Evolutionary conservation across 2,113 vertebrate species (phyloP).

Genomic region (Lethenteron camtschaticum): DNA sequence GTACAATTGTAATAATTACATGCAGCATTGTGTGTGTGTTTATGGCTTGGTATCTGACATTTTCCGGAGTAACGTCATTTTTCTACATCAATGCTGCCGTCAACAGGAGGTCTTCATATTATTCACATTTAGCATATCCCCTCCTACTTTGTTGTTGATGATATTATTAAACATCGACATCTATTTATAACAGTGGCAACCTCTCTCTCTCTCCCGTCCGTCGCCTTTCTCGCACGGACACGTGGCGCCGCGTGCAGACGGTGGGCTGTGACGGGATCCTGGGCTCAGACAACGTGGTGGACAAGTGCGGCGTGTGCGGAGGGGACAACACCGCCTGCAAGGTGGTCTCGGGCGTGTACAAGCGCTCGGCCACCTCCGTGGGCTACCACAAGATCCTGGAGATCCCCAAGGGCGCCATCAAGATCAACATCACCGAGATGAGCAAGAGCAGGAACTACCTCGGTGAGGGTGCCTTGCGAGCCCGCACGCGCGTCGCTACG

Average conservation of each 20-base stretch:
- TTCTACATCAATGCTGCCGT: too few relatives aligned
- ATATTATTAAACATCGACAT: too few relatives aligned
- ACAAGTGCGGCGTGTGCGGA: slow-evolving; percentile 15
- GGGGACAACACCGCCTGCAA: slow-evolving; percentile 16
- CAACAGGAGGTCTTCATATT: too few relatives aligned
- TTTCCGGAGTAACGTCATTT: too few relatives aligned
- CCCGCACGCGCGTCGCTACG: too few relatives aligned
- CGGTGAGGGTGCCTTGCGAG: slow-evolving; percentile 14
- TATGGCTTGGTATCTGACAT: too few relatives aligned
- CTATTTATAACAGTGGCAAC: too few relatives aligned
- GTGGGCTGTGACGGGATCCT: slow-evolving; percentile 10
- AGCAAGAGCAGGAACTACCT: slow-evolving; percentile 30
- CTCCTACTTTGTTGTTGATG: too few relatives aligned
- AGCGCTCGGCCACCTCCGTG: slow-evolving; percentile 18
- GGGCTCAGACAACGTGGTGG: slow-evolving; percentile 9
- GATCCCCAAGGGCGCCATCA: slow-evolving; percentile 24
- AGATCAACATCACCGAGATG: slow-evolving; percentile 24
- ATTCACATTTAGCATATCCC: too few relatives aligned
- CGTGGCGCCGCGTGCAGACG: slow-evolving; percentile 9
- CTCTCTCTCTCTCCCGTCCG: neutral
- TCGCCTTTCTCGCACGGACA: neutral
- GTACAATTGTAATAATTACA: too few relatives aligned
- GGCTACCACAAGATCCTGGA: slow-evolving; percentile 31
- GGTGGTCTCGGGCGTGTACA: slow-evolving; percentile 22
- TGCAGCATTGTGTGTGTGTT: too few relatives aligned